Percentiles rank a stretch among this genome's conserved stretches.
These are phyloP conservation scores for Volucella zonaria DNA, from an alignment of 2,888 invertebrate genomes.

Conservation along the genomic window DNA sequence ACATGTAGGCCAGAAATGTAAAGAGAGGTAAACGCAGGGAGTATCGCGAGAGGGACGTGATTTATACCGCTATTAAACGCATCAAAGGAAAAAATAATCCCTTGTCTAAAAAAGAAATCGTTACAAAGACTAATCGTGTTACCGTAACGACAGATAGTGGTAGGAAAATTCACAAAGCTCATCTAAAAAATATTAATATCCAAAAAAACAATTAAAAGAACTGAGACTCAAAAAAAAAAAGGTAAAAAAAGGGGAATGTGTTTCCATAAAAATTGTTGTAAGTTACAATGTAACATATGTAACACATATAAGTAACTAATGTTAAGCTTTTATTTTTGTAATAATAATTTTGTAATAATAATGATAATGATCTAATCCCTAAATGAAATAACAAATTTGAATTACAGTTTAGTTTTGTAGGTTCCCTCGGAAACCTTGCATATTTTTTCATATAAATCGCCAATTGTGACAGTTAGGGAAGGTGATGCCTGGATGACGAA, in stretches of 20 bases:
- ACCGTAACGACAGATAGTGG: conserved; percentile 44
- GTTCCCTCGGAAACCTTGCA: conserved; percentile 7
- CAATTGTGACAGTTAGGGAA: conserved; percentile 68
- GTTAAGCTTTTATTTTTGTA: too few species aligned
- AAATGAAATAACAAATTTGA: not conserved
- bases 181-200: conserved; percentile 5
- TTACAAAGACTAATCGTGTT: conserved; percentile 26
- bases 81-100: conserved; percentile 27
- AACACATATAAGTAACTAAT: too few species aligned
- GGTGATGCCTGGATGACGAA: too few species aligned
- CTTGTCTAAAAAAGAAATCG: too few species aligned
- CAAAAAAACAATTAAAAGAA: not conserved
- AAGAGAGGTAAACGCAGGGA: not conserved
- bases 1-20: conserved; percentile 14
- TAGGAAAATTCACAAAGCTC: not conserved
- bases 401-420: not conserved
- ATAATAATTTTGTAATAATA: too few species aligned
- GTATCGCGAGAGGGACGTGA: not conserved
- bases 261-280: too few species aligned
- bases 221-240: not conserved
- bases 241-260: not conserved
- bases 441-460: conserved; percentile 44
- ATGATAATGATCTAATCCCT: too few species aligned
- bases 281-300: too few species aligned
- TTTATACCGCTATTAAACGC: conserved; percentile 13